Conservation (phyloP, 2,888 invertebrate species). For the Phyllotreta striolata region DNA sequence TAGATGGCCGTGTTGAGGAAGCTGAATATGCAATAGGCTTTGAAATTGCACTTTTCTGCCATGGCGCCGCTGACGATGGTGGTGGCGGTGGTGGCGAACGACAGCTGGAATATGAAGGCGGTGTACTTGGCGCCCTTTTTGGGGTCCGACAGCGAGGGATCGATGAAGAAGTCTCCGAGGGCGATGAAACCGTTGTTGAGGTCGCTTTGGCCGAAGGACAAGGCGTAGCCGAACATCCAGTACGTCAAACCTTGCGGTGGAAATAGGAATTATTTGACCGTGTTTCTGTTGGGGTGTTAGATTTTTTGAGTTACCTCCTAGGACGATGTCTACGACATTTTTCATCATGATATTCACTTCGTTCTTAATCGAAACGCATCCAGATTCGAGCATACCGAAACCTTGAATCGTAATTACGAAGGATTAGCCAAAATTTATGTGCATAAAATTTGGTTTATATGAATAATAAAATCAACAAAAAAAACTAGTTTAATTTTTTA, state of each 20-base stretch:
- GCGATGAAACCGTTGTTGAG: slow-evolving; percentile 83
- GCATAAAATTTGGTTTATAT: too few species aligned
- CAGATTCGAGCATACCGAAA: slow-evolving; percentile 93
- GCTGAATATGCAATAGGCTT: slow-evolving; percentile 90
- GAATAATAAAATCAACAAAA: too few species aligned
- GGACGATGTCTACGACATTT: slow-evolving; percentile 90
- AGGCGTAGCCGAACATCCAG: slow-evolving; percentile 94
- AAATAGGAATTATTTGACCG: slow-evolving; percentile 9
- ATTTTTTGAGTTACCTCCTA: slow-evolving; percentile 72
- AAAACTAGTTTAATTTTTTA: too few species aligned
- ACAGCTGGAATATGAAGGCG: slow-evolving; percentile 88
- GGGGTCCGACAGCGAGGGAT: slow-evolving; percentile 76
- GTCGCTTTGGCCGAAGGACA: slow-evolving; percentile 82
- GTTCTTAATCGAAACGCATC: slow-evolving; percentile 91
- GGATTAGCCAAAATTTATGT: too few species aligned
- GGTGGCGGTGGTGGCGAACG: slow-evolving; percentile 89
- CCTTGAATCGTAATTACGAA: slow-evolving; percentile 65
- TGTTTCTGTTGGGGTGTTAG: not conserved
- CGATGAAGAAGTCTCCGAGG: slow-evolving; percentile 83
- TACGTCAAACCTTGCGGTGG: slow-evolving; percentile 75
- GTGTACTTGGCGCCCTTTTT: slow-evolving; percentile 87
- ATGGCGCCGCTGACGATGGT: slow-evolving; percentile 94
- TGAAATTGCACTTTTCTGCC: slow-evolving; percentile 92
- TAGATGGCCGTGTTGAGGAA: slow-evolving; percentile 89
- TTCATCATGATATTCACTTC: slow-evolving; percentile 99